Percentiles rank a stretch among this genome's conserved stretches.
Evolutionary conservation across 2,888 invertebrate genomes (phyloP).

Genomic region (Ditula angustiorana): DNA sequence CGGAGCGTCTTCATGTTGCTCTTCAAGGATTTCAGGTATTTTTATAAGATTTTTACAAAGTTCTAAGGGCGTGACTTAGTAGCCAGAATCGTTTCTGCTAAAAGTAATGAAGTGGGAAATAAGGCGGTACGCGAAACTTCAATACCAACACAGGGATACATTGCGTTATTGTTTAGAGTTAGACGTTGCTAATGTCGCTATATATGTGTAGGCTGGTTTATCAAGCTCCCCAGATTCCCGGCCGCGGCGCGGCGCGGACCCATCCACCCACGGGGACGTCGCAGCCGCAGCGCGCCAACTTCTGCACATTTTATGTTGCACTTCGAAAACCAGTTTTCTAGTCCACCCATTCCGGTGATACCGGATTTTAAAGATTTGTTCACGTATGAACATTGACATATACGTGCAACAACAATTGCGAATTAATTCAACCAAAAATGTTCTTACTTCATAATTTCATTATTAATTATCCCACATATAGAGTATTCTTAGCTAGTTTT

Average conservation of each 20-base stretch:
- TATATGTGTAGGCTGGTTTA: constrained; percentile 18
- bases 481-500: constrained; percentile 4
- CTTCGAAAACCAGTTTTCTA: constrained; percentile 72
- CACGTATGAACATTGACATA: constrained; percentile 4
- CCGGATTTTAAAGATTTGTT: constrained; percentile 41
- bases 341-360: constrained; percentile 57
- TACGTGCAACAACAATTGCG: background rate
- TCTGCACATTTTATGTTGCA: constrained; percentile 74
- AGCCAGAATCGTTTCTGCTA: no score
- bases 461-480: no score
- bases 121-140: no score
- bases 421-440: background rate
- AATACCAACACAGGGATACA: background rate
- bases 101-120: no score
- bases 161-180: background rate
- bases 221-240: constrained; percentile 31
- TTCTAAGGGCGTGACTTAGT: no score
- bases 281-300: constrained; percentile 73
- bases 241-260: constrained; percentile 41
- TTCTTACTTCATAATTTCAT: no score
- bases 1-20: background rate
- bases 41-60: no score
- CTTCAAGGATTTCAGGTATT: background rate
- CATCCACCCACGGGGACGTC: constrained; percentile 69
- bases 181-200: background rate